A percentile compares a stretch with the other conserved stretches of the same genome.
Conservation (phyloP, 1,140 invertebrate species). For the Tyrophagus putrescentiae region DNA sequence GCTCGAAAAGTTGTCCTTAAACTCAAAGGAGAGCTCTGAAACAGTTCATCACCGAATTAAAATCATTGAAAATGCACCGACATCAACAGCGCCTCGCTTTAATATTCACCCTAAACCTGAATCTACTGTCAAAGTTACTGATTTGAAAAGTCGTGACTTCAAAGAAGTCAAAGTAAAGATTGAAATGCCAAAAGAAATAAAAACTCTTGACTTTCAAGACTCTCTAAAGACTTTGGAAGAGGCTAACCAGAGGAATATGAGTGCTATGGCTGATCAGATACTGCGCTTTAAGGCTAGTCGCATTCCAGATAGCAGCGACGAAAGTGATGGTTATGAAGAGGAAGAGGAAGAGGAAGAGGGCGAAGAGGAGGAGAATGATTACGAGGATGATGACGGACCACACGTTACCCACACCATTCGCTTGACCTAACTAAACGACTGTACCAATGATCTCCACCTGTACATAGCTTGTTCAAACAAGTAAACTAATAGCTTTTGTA, state of each 20-base stretch:
- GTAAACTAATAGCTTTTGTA: too few relatives aligned
- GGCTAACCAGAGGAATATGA: neutral
- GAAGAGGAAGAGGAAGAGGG: neutral
- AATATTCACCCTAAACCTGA: neutral
- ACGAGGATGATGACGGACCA: neutral
- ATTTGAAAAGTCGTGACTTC: too few relatives aligned
- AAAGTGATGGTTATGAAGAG: conserved; percentile 4
- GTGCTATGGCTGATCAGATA: neutral
- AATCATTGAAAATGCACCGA: neutral
- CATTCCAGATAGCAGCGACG: too few relatives aligned
- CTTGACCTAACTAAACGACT: too few relatives aligned
- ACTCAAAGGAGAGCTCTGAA: neutral
- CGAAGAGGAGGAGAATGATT: neutral
- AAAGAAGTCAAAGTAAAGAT: neutral
- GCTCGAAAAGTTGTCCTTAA: conserved; percentile 4
- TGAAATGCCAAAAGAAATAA: conserved; percentile 7
- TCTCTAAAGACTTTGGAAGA: neutral
- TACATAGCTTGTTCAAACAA: too few relatives aligned
- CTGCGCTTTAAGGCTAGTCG: neutral
- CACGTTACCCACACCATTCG: neutral
- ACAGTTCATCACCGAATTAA: neutral
- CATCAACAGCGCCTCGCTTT: neutral
- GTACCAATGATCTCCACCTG: too few relatives aligned
- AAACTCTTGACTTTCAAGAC: neutral
- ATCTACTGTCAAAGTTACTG: neutral